Conservation (phyloP, 2,113 vertebrate genomes). For the Okapia johnstoni region DNA sequence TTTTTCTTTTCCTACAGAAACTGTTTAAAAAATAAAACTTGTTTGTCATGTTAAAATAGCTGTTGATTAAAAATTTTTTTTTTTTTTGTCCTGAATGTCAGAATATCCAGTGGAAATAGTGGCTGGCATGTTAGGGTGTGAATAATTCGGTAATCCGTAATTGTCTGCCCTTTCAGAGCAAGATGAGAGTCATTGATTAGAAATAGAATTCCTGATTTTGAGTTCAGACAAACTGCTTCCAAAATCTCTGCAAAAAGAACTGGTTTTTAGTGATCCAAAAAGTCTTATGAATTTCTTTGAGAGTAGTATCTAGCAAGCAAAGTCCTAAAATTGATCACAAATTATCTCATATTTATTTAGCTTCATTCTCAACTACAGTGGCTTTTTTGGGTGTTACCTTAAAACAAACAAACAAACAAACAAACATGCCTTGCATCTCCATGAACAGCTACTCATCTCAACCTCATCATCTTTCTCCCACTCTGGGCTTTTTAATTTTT, state of each 20-base stretch:
- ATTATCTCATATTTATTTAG: background rate
- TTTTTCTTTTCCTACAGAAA: background rate
- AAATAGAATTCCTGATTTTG: background rate
- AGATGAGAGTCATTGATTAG: background rate
- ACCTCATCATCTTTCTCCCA: background rate
- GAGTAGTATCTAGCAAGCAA: background rate
- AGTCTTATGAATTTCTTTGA: background rate
- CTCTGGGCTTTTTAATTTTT: background rate
- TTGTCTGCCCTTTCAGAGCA: background rate
- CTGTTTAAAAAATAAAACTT: background rate
- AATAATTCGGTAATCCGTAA: background rate
- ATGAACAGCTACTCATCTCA: background rate
- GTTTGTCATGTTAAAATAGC: background rate
- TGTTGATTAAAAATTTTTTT: background rate
- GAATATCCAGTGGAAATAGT: background rate
- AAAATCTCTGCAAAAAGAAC: background rate
- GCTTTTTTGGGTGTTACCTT: background rate
- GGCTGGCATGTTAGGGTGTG: background rate
- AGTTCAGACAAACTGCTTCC: background rate
- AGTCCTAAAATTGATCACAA: background rate
- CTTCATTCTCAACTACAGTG: background rate
- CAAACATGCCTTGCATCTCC: background rate
- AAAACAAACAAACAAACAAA: background rate
- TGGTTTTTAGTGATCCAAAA: background rate
- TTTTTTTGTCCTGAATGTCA: background rate